phyloP scores from a whole-genome alignment of 2,888 invertebrate species.

The Agrotis segetum region DNA sequence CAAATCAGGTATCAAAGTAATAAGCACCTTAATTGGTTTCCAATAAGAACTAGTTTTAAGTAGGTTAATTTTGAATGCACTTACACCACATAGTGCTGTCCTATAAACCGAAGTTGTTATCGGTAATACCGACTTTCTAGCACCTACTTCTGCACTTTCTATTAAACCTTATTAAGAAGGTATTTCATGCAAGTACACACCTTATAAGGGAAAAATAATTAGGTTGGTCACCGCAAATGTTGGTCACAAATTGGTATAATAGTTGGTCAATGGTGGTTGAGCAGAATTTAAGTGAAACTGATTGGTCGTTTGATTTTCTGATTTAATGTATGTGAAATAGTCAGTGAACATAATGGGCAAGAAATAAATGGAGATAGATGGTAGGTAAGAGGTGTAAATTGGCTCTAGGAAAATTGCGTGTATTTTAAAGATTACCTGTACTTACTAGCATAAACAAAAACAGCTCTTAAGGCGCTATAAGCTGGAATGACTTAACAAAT shows the following conservation, averaged over 20 bases:
- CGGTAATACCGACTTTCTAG: conserved; percentile 45
- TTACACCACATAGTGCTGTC: conserved; percentile 5
- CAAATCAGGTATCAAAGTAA: conserved; percentile 12
- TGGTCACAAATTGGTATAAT: conserved; percentile 43
- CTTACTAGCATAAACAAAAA: neutral
- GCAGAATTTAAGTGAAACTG: neutral
- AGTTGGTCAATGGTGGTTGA: neutral
- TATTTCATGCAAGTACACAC: conserved; percentile 22
- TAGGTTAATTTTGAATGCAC: conserved; percentile 55
- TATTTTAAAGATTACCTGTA: neutral
- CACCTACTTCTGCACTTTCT: conserved; percentile 54
- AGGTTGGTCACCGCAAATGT: conserved; percentile 48
- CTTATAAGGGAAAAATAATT: conserved; percentile 38
- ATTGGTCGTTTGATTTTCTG: conserved; percentile 31
- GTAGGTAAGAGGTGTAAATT: neutral
- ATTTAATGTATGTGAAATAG: neutral
- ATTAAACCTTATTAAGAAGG: conserved; percentile 26
- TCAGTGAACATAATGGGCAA: neutral
- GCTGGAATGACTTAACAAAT: neutral
- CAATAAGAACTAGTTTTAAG: conserved; percentile 34
- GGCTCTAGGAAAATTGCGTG: neutral
- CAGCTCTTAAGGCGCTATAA: neutral
- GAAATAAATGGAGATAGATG: conserved; percentile 5
- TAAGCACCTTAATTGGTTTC: conserved; percentile 23
- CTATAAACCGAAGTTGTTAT: conserved; percentile 35